Conservation (phyloP, 2,113 vertebrate genomes). For the Thomomys bottae region DNA sequence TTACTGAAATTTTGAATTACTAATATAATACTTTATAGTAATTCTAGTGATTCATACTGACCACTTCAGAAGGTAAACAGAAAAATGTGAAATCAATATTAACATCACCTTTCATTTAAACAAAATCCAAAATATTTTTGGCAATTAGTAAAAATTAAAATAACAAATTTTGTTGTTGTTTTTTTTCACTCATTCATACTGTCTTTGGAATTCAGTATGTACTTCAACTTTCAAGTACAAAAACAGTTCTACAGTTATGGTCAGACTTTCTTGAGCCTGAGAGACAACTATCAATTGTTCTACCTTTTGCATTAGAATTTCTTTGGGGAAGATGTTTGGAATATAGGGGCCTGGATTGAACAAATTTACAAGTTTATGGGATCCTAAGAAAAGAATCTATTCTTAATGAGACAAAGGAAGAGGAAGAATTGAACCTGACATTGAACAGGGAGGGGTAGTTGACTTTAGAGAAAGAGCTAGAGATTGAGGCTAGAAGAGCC, state of each 20-base stretch:
- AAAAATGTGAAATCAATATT: not conserved
- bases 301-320: not conserved
- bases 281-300: not conserved
- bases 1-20: not conserved
- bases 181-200: not conserved
- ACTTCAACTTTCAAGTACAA: not conserved
- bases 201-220: not conserved
- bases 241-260: not conserved
- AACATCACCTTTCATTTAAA: not conserved
- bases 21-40: not conserved
- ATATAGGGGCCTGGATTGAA: not conserved
- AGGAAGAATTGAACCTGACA: no score
- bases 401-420: not conserved
- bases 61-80: not conserved
- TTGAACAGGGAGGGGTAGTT: not conserved
- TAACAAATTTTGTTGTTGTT: not conserved
- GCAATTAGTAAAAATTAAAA: not conserved
- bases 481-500: no score
- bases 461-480: not conserved
- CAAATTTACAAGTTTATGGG: not conserved
- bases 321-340: not conserved
- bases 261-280: not conserved
- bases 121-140: constrained; percentile 2
- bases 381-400: not conserved
- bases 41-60: not conserved